Conservation (phyloP, 2,888 invertebrate genomes). For the Drosophila incognita region DNA sequence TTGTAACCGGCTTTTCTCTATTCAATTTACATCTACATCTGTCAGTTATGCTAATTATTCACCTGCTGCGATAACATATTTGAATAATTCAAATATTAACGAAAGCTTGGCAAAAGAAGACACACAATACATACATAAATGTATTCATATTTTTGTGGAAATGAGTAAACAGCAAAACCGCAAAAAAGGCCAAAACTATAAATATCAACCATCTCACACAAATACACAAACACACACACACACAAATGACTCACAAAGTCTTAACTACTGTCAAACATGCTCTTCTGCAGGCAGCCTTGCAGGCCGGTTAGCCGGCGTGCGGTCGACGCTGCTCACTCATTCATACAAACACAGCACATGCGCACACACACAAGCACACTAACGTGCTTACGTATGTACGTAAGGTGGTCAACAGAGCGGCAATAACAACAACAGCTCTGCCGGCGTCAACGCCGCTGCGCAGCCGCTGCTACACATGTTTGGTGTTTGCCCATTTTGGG, state of each 20-base stretch:
- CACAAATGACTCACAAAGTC: constrained; percentile 61
- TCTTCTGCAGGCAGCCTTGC: constrained; percentile 44
- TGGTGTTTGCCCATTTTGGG: constrained; percentile 70
- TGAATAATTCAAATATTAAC: constrained; percentile 65
- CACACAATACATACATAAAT: constrained; percentile 7
- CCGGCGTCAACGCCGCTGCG: constrained; percentile 49
- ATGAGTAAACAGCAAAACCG: constrained; percentile 43
- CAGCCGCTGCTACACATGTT: constrained; percentile 70
- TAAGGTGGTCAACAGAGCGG: constrained; percentile 54
- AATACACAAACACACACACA: constrained; percentile 26
- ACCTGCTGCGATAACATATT: constrained; percentile 67
- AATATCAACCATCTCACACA: constrained; percentile 52
- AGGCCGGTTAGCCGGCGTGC: constrained; percentile 57
- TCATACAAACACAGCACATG: constrained; percentile 61
- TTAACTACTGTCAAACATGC: constrained; percentile 60
- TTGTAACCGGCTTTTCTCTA: constrained; percentile 46
- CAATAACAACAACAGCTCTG: constrained; percentile 59
- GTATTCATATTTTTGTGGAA: constrained; percentile 22
- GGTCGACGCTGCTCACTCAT: constrained; percentile 55
- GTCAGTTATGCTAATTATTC: constrained; percentile 59
- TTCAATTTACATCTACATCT: constrained; percentile 40
- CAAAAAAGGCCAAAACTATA: constrained; percentile 56
- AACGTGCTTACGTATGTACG: constrained; percentile 14
- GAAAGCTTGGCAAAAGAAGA: constrained; percentile 28
- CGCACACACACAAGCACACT: constrained; percentile 22